A percentile compares a stretch with the other conserved stretches of the same genome.
These are phyloP conservation scores for Brachyalestes nurse DNA, from an alignment of 2,797 vertebrate genomes.

Conservation along the genomic window DNA sequence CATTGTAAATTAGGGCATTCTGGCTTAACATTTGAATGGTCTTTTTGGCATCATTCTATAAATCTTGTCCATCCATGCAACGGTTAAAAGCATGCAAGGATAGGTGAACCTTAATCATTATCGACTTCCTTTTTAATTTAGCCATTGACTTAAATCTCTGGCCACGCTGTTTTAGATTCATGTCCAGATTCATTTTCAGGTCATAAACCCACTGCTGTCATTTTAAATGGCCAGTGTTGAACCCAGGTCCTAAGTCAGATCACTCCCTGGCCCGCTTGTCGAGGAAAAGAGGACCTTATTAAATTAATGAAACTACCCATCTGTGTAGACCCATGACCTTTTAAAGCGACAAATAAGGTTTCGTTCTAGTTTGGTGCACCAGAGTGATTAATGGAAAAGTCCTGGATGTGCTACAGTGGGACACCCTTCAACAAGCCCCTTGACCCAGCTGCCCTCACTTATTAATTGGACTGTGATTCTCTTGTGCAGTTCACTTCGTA, in stretches of 20 bases:
- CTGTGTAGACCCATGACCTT: conserved; percentile 72
- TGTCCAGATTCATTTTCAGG: conserved; percentile 20
- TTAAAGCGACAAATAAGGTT: conserved; percentile 64
- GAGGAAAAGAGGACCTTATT: conserved; percentile 51
- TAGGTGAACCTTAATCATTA: background rate
- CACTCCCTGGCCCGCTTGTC: background rate
- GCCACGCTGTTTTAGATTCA: conserved; percentile 27
- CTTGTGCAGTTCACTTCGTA: conserved; percentile 64
- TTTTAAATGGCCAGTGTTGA: conserved; percentile 15
- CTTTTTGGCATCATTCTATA: no score
- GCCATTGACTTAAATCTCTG: background rate
- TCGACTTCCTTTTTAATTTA: background rate
- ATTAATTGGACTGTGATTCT: conserved; percentile 72
- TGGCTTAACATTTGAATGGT: no score
- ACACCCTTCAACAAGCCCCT: conserved; percentile 64
- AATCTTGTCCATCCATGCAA: no score
- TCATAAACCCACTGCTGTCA: background rate
- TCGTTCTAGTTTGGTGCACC: conserved; percentile 56
- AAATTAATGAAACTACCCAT: conserved; percentile 66
- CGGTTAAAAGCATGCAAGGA: no score
- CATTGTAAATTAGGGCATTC: no score
- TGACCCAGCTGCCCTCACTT: conserved; percentile 62
- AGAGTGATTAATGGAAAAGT: conserved; percentile 73
- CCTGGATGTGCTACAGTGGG: conserved; percentile 64
- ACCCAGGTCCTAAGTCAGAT: background rate